phyloP scores from a whole-genome alignment of 2,888 invertebrate species.

The Polymixis lichenea region DNA sequence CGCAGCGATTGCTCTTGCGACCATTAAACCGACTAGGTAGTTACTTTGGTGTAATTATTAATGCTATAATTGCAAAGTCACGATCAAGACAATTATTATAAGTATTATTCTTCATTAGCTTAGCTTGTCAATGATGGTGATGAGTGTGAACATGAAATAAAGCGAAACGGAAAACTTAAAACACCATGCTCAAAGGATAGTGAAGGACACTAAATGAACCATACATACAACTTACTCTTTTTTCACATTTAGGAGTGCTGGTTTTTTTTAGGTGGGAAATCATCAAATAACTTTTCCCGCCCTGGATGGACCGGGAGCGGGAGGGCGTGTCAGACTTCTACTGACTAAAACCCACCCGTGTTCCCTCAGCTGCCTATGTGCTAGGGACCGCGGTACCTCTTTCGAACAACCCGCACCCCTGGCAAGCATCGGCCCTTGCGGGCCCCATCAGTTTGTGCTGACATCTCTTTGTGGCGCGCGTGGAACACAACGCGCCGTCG shows the following conservation, averaged over 20 bases:
- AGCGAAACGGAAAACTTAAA: slow-evolving; percentile 55
- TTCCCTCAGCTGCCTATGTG: too few species aligned
- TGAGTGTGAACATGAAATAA: slow-evolving; percentile 37
- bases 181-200: slow-evolving; percentile 44
- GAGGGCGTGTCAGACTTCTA: too few species aligned
- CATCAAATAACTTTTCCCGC: too few species aligned
- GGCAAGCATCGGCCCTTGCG: too few species aligned
- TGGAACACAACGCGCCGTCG: too few species aligned
- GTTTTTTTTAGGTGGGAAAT: too few species aligned
- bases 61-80: not conserved
- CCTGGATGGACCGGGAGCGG: too few species aligned
- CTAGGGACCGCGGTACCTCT: too few species aligned
- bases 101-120: not conserved
- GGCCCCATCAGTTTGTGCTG: too few species aligned
- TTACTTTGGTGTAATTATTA: slow-evolving; percentile 4
- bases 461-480: too few species aligned
- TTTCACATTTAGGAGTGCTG: not conserved
- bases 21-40: not conserved
- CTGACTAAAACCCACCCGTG: too few species aligned
- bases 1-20: not conserved
- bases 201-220: slow-evolving; percentile 7
- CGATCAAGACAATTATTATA: not conserved
- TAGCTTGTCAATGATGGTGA: not conserved
- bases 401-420: too few species aligned
- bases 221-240: slow-evolving; percentile 84